Percentiles rank a stretch among this genome's conserved stretches.
These are phyloP conservation scores for Mirounga angustirostris DNA, from an alignment of 2,113 vertebrate species.

Conservation along the genomic window DNA sequence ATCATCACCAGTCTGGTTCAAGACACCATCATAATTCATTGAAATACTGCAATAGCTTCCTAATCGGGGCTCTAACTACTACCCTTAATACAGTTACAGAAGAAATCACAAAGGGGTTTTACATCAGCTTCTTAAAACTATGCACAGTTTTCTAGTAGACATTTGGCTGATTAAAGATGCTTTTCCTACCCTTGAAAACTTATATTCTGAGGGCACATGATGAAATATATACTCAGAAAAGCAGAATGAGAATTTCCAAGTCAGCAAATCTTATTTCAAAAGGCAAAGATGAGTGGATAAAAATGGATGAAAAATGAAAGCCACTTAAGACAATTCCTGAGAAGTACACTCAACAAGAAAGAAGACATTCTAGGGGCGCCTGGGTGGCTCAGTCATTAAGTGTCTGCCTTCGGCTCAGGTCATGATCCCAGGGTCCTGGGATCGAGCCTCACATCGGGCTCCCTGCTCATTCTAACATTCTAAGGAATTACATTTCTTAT, in stretches of 20 bases:
- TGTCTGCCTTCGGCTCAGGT: too few species aligned
- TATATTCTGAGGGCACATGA: background rate
- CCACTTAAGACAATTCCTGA: background rate
- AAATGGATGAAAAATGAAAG: background rate
- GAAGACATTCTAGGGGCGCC: background rate
- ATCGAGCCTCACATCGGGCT: too few species aligned
- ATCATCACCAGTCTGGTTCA: background rate
- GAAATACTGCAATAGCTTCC: background rate
- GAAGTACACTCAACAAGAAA: background rate
- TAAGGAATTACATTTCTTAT: background rate
- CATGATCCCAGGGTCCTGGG: too few species aligned
- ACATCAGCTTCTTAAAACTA: background rate
- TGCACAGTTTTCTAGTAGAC: background rate
- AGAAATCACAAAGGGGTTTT: background rate
- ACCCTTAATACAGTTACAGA: background rate
- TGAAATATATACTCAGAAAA: constrained; percentile 32
- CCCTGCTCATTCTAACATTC: background rate
- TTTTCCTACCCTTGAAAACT: background rate
- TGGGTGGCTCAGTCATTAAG: too few species aligned
- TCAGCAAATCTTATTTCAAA: background rate
- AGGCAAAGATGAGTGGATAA: background rate
- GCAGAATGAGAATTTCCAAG: constrained; percentile 28
- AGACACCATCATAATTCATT: background rate
- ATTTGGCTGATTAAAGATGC: background rate
- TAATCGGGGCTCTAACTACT: background rate